Percentiles rank a stretch among this genome's conserved stretches.
phyloP scores from a whole-genome alignment of 2,888 invertebrate genomes.

The Patella ulyssiponensis region DNA sequence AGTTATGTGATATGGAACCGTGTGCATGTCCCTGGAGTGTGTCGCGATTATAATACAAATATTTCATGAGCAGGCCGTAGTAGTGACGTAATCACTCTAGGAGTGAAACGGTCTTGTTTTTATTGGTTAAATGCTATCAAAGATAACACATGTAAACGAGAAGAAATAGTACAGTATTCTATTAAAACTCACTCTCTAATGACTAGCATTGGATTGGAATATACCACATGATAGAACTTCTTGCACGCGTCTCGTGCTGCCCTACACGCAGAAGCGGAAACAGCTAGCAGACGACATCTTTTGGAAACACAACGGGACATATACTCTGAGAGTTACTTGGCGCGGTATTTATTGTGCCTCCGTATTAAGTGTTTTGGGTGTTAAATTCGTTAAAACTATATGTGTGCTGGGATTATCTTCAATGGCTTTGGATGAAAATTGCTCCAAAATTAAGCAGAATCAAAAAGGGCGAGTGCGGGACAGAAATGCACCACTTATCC shows the following conservation, averaged over 20 bases:
- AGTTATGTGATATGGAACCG: slow-evolving; percentile 23
- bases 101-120: not conserved
- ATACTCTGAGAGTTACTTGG: slow-evolving; percentile 1
- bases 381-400: slow-evolving; percentile 10
- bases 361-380: slow-evolving; percentile 15
- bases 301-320: slow-evolving; percentile 15
- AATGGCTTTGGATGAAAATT: slow-evolving; percentile 53
- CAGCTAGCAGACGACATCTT: slow-evolving; percentile 25
- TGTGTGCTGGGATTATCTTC: slow-evolving; percentile 26
- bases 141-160: slow-evolving; percentile 2
- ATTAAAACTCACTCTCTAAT: slow-evolving; percentile 25
- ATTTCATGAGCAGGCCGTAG: slow-evolving; percentile 27
- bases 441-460: slow-evolving; percentile 41
- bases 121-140: not conserved
- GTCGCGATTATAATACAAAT: slow-evolving; percentile 24
- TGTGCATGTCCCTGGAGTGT: slow-evolving; percentile 12
- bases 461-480: slow-evolving; percentile 29
- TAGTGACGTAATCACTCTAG: slow-evolving; percentile 28
- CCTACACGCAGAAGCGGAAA: slow-evolving; percentile 12
- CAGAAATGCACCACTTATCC: slow-evolving; percentile 38
- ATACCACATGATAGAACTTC: slow-evolving; percentile 12
- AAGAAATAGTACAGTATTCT: slow-evolving; percentile 13
- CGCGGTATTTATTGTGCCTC: slow-evolving; percentile 16
- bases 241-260: slow-evolving; percentile 13
- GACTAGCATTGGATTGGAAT: slow-evolving; percentile 23